Evolutionary conservation across 2,113 vertebrate genomes (phyloP).

Genomic region (Symphodus melops): DNA sequence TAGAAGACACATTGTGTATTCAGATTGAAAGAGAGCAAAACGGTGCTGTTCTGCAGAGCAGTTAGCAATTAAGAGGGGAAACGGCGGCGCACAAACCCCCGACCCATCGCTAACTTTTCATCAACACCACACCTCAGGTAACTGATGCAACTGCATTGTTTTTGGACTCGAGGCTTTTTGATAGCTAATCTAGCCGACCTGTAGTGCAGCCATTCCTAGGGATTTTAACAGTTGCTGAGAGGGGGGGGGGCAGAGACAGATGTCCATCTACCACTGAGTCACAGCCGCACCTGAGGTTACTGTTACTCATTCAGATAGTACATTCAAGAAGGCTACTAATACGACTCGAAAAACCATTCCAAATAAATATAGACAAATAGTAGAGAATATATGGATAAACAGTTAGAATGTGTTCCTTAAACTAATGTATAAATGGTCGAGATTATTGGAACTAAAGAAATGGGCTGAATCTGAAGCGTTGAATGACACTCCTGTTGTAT

Average conservation of each 20-base stretch:
- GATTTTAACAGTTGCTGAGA: not conserved
- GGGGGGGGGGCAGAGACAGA: not conserved
- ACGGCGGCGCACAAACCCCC: constrained; percentile 16
- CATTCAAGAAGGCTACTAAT: not conserved
- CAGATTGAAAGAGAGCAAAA: constrained; percentile 23
- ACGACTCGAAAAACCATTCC: not conserved
- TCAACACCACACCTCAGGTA: constrained; percentile 32
- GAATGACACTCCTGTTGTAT: not conserved
- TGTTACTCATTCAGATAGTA: too few relatives aligned
- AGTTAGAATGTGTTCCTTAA: too few relatives aligned
- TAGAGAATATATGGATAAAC: too few relatives aligned
- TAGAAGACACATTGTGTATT: constrained; percentile 30
- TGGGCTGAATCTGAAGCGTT: too few relatives aligned
- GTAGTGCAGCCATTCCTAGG: not conserved
- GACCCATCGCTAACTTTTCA: constrained; percentile 47
- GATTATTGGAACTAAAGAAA: too few relatives aligned
- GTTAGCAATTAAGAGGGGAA: constrained; percentile 39
- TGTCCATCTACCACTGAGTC: too few relatives aligned
- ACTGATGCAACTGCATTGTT: constrained; percentile 20
- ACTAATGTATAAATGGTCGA: too few relatives aligned
- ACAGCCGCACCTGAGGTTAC: too few relatives aligned
- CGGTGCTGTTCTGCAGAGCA: constrained; percentile 6
- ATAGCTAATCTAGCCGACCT: constrained; percentile 32
- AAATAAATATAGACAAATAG: not conserved
- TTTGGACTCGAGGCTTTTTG: constrained; percentile 26